Percentiles rank a stretch among this genome's conserved stretches.
Conservation (phyloP, 2,797 vertebrate genomes). For the Pangasius macronema region DNA sequence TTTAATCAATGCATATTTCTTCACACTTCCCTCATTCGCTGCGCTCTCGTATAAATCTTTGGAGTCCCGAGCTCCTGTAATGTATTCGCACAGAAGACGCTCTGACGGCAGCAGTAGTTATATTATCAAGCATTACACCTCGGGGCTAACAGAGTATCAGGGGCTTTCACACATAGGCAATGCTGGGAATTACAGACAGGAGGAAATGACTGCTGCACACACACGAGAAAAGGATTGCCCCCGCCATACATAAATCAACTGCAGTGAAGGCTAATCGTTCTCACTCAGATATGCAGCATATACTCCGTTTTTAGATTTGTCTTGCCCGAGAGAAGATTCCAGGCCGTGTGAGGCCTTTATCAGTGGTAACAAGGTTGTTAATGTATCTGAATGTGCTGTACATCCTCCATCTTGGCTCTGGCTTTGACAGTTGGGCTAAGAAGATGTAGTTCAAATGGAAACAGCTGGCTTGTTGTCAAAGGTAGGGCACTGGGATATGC, state of each 20-base stretch:
- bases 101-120: conserved; percentile 95
- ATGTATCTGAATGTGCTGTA: conserved; percentile 72
- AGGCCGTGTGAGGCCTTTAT: conserved; percentile 58
- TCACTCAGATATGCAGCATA: conserved; percentile 79
- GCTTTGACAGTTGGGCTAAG: conserved; percentile 44
- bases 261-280: conserved; percentile 87
- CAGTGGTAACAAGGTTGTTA: conserved; percentile 75
- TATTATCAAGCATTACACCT: conserved; percentile 99
- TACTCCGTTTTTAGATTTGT: conserved; percentile 68
- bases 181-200: conserved; percentile 78
- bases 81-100: conserved; percentile 85
- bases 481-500: background rate
- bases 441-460: conserved; percentile 41
- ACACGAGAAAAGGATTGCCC: conserved; percentile 87
- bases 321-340: conserved; percentile 62
- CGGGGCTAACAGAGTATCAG: conserved; percentile 90
- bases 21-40: conserved; percentile 81
- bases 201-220: conserved; percentile 77
- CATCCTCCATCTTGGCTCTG: conserved; percentile 57
- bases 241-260: conserved; percentile 94
- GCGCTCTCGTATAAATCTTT: conserved; percentile 97
- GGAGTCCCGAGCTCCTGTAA: conserved; percentile 89
- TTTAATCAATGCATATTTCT: conserved; percentile 99
- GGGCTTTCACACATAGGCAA: conserved; percentile 78
- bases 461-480: conserved; percentile 29